A percentile compares a stretch with the other conserved stretches of the same genome.
Evolutionary conservation across 2,113 vertebrate species (phyloP).

Genomic region (Onychostruthus taczanowskii): DNA sequence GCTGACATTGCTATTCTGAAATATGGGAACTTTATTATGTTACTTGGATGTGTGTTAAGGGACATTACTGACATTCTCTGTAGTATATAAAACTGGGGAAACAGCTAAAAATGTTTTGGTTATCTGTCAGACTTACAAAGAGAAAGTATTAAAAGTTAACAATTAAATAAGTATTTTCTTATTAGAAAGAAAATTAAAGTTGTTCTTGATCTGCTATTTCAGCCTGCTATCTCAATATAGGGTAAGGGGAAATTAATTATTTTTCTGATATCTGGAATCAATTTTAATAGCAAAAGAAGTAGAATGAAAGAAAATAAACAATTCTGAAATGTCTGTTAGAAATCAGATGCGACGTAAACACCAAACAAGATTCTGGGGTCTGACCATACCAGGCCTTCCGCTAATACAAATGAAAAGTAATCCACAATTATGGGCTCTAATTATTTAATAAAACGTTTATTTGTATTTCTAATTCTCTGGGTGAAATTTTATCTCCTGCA

Average conservation of each 20-base stretch:
- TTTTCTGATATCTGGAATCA: slow-evolving; percentile 49
- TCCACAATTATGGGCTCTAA: not conserved
- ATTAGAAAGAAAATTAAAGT: slow-evolving; percentile 66
- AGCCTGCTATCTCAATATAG: slow-evolving; percentile 7
- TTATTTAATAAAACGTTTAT: slow-evolving; percentile 56
- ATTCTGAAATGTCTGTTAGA: not conserved
- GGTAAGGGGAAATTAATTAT: slow-evolving; percentile 40
- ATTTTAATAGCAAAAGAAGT: slow-evolving; percentile 43
- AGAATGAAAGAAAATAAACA: not conserved
- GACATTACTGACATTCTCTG: slow-evolving; percentile 67
- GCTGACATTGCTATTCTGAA: slow-evolving; percentile 62
- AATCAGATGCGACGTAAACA: not conserved
- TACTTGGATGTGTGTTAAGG: slow-evolving; percentile 65
- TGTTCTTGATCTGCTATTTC: slow-evolving; percentile 45
- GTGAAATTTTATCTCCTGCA: slow-evolving; percentile 32
- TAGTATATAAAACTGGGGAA: slow-evolving; percentile 71
- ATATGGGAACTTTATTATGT: slow-evolving; percentile 64
- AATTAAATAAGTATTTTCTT: slow-evolving; percentile 62
- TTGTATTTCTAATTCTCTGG: slow-evolving; percentile 36
- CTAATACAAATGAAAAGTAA: slow-evolving; percentile 27
- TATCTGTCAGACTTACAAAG: slow-evolving; percentile 45
- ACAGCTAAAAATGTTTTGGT: slow-evolving; percentile 70
- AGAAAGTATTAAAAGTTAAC: slow-evolving; percentile 61
- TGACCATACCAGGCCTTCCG: not conserved
- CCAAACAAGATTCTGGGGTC: not conserved